Base-by-base conservation (phyloP, 2,888 invertebrate species). In the Macaria liturata region DNA sequence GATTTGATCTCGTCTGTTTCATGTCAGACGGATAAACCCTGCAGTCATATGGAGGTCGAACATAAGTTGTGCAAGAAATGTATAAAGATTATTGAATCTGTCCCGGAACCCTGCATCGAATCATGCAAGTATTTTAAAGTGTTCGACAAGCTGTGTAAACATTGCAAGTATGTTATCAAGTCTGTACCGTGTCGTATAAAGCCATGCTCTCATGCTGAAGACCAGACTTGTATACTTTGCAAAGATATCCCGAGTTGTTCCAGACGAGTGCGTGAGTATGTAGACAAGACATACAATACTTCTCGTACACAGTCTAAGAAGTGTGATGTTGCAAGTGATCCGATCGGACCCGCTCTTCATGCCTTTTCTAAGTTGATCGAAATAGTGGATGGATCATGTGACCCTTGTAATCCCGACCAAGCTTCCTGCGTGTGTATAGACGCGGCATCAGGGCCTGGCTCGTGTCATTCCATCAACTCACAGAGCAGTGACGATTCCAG, bases 81-180 rank as follows among this genome's bases (percentile, higher is more conserved):
- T 51, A 34, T 30, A 30, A 46, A 31, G 4, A 30, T 46, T 30
- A 30, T 51, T n/a, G 39, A 51, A 30, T 30, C 37, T 31, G 37
- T 9, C n/a, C 39, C 37, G 7, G 30, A 7, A 7, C 30, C 32
- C n/a, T 4, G 9, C n/a, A 30, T 30, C 0, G 5, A 31, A 6
- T 4, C 51, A 1, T 51, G 51, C 37, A 51, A 45, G 30, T 45
- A 51, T 39, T 45, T 37, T 45, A 44, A 51, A 1, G 20, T 51
- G 0, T 34, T 34, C 5, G 44, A 51, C 34, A 44, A 51, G 6
- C 9, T 51, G 7, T 51, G 51, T 45, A 30, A 37, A 30, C 34
- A 30, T 3, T 51, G 51, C 44, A 44, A 44, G 3, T 1, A 42
- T 1, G 1, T 42, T 8, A 42, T 42, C 1, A 42, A 8, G n/a